Percentiles rank a stretch among this genome's conserved stretches.
phyloP scores from a whole-genome alignment of 2,888 invertebrate genomes.

The Aphidoletes aphidimyza region DNA sequence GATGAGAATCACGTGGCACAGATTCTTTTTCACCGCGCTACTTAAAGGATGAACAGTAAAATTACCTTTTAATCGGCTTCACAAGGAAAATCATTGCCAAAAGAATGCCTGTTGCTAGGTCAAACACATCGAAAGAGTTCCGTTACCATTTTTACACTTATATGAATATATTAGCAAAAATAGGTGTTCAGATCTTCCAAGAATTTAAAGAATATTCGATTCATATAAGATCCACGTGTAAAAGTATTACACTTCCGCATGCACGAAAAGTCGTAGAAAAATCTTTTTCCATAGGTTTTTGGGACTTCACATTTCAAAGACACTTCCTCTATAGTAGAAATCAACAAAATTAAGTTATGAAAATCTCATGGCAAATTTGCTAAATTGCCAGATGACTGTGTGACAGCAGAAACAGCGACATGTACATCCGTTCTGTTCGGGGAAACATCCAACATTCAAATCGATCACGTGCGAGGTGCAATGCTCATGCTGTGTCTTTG shows the following conservation, averaged over 20 bases:
- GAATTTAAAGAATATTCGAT: too few relatives aligned
- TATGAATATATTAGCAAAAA: too few relatives aligned
- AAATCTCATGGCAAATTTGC: too few relatives aligned
- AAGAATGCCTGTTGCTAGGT: background rate
- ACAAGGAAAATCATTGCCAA: background rate
- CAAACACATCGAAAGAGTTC: background rate
- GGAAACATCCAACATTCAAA: background rate
- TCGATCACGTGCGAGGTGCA: slow-evolving; percentile 42
- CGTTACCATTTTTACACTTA: too few relatives aligned
- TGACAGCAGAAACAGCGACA: background rate
- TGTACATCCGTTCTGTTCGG: background rate
- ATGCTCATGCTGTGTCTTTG: background rate
- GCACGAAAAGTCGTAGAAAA: too few relatives aligned
- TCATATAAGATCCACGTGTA: too few relatives aligned
- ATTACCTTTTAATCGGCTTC: slow-evolving; percentile 37
- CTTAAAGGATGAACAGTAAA: slow-evolving; percentile 40
- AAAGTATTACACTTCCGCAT: too few relatives aligned
- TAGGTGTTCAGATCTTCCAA: too few relatives aligned
- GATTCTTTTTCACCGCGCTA: background rate
- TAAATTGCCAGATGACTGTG: background rate
- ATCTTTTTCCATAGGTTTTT: too few relatives aligned
- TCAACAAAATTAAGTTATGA: too few relatives aligned
- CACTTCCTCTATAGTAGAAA: too few relatives aligned
- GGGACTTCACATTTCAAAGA: too few relatives aligned
- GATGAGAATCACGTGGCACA: slow-evolving; percentile 35